These are phyloP conservation scores for Paracyclopina nana DNA, from an alignment of 1,140 invertebrate genomes.

Conservation along the genomic window DNA sequence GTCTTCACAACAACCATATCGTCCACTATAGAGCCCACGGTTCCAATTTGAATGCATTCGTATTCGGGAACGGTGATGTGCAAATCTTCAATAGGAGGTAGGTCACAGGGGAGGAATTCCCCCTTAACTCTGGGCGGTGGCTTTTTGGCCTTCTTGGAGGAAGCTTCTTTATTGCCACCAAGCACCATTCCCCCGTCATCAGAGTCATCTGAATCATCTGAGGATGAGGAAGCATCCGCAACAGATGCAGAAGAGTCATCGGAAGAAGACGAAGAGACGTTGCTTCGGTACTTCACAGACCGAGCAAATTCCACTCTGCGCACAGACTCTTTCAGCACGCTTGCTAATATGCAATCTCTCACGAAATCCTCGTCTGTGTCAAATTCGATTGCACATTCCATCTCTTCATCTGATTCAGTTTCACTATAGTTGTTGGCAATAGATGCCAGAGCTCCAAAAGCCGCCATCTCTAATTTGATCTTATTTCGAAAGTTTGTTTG, in stretches of 20 bases:
- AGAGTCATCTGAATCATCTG: neutral
- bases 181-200: neutral
- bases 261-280: too few species aligned
- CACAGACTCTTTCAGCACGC: too few species aligned
- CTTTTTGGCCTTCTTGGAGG: neutral
- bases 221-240: neutral
- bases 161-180: neutral
- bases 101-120: constrained; percentile 35
- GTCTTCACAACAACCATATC: constrained; percentile 49
- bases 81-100: constrained; percentile 63
- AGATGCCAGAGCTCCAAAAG: too few species aligned
- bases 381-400: too few species aligned
- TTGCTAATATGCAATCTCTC: too few species aligned
- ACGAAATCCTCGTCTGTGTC: too few species aligned
- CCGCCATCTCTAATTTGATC: too few species aligned
- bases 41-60: constrained; percentile 48
- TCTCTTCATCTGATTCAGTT: too few species aligned
- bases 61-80: constrained; percentile 51
- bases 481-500: too few species aligned
- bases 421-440: too few species aligned
- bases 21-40: constrained; percentile 46
- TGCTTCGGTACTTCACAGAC: too few species aligned
- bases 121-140: constrained; percentile 19
- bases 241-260: neutral
- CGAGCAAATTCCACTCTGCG: too few species aligned